These are phyloP conservation scores for Probaryconus sp. DNA, from an alignment of 1,140 invertebrate genomes.

Conservation along the genomic window DNA sequence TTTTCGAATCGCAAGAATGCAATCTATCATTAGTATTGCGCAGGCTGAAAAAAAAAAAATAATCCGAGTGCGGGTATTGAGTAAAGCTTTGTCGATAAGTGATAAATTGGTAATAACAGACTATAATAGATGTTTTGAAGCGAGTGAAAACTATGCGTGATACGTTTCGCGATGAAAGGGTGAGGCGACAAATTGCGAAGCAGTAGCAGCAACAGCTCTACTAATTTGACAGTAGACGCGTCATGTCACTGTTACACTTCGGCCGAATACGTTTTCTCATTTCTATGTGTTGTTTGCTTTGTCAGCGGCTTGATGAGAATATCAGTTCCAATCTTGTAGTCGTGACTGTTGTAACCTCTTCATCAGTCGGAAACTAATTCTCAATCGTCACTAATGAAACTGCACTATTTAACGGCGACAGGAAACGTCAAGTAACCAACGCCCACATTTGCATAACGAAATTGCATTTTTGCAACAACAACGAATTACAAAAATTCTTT, in stretches of 20 bases:
- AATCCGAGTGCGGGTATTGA: too few relatives aligned
- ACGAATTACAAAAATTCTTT: too few relatives aligned
- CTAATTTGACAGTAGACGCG: constrained; percentile 52
- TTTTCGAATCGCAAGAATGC: too few relatives aligned
- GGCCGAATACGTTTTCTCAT: constrained; percentile 1
- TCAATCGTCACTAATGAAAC: constrained; percentile 19
- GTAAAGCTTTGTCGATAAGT: background rate
- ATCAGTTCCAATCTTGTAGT: constrained; percentile 21
- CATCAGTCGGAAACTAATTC: constrained; percentile 53
- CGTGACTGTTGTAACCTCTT: constrained; percentile 2
- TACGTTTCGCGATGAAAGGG: constrained; percentile 21
- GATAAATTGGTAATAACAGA: constrained; percentile 3
- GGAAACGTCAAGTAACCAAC: too few relatives aligned
- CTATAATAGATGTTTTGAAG: constrained; percentile 19
- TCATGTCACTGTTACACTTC: constrained; percentile 21
- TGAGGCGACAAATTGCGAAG: constrained; percentile 28
- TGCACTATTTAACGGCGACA: constrained; percentile 28
- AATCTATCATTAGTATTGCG: too few relatives aligned
- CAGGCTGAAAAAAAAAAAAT: too few relatives aligned
- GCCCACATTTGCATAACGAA: too few relatives aligned
- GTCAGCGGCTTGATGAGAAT: constrained; percentile 26
- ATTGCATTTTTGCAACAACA: too few relatives aligned
- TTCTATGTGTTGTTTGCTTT: constrained; percentile 16
- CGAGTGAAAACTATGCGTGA: constrained; percentile 26
- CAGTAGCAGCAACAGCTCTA: constrained; percentile 10